These are phyloP conservation scores for Hoplostethus atlanticus DNA, from an alignment of 2,797 vertebrate species.

Conservation along the genomic window DNA sequence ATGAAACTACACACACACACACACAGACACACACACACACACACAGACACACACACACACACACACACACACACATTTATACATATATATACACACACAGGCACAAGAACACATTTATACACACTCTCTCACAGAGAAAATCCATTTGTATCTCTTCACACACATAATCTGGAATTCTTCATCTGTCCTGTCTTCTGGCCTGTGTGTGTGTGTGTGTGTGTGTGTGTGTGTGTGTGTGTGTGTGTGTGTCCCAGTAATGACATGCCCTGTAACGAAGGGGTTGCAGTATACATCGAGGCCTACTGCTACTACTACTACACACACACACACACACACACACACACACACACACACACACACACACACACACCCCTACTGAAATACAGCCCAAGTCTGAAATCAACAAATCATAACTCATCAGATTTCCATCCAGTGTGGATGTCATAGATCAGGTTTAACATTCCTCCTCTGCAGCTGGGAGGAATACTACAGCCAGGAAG, in stretches of 20 bases:
- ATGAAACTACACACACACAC: no score
- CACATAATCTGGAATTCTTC: slow-evolving; percentile 56
- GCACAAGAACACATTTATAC: neutral
- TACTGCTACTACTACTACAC: slow-evolving; percentile 39
- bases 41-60: slow-evolving; percentile 15
- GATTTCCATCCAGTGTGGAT: slow-evolving; percentile 69
- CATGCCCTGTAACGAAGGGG: neutral
- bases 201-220: slow-evolving; percentile 39
- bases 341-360: slow-evolving; percentile 41
- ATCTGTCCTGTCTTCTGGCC: slow-evolving; percentile 41
- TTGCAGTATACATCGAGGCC: slow-evolving; percentile 41
- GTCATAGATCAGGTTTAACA: slow-evolving; percentile 75
- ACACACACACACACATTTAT: slow-evolving; percentile 9
- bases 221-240: slow-evolving; percentile 32
- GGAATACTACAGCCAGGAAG: slow-evolving; percentile 7
- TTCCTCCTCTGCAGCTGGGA: slow-evolving; percentile 68
- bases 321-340: slow-evolving; percentile 33
- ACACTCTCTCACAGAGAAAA: slow-evolving; percentile 15
- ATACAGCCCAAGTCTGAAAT: slow-evolving; percentile 72
- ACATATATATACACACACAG: slow-evolving; percentile 1
- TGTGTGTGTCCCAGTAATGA: no score
- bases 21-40: slow-evolving; percentile 3
- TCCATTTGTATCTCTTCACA: slow-evolving; percentile 57
- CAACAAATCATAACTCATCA: slow-evolving; percentile 82
- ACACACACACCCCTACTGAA: slow-evolving; percentile 63